A percentile compares a stretch with the other conserved stretches of the same genome.
phyloP scores from a whole-genome alignment of 2,113 vertebrate genomes.

The Paedocypris sp. region DNA sequence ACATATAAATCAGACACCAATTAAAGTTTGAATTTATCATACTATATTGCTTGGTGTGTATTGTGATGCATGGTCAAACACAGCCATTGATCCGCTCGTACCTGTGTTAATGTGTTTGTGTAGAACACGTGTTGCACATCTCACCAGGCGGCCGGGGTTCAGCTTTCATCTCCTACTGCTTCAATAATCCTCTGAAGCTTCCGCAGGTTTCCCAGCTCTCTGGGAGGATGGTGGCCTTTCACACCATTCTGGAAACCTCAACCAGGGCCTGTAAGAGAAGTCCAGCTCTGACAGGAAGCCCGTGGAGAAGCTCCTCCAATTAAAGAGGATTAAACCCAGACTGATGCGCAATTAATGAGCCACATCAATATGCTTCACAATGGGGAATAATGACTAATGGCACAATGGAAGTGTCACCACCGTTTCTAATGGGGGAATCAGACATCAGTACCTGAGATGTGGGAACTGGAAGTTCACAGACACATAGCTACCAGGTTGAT shows the following conservation, averaged over 20 bases:
- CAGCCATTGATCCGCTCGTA: not conserved
- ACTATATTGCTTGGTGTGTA: too few species aligned
- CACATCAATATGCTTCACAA: slow-evolving; percentile 5
- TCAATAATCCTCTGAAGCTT: slow-evolving; percentile 18
- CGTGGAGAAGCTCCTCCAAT: slow-evolving; percentile 27
- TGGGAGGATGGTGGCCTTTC: slow-evolving; percentile 4
- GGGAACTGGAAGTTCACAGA: not conserved
- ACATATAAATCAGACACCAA: too few species aligned
- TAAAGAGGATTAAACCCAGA: slow-evolving; percentile 34
- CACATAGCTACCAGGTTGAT: too few species aligned
- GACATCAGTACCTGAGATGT: not conserved
- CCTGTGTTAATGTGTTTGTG: not conserved
- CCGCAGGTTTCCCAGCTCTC: slow-evolving; percentile 29
- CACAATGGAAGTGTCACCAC: not conserved
- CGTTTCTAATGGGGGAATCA: not conserved
- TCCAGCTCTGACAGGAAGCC: slow-evolving; percentile 8
- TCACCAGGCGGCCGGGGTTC: not conserved
- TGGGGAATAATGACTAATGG: not conserved
- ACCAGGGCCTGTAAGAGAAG: not conserved
- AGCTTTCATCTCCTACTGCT: slow-evolving; percentile 26
- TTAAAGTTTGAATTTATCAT: too few species aligned
- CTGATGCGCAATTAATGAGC: slow-evolving; percentile 23
- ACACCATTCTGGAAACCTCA: slow-evolving; percentile 9
- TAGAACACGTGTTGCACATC: slow-evolving; percentile 9
- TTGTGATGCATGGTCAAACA: not conserved